Conservation (phyloP, 2,113 vertebrate genomes). For the Pituophis catenifer region DNA sequence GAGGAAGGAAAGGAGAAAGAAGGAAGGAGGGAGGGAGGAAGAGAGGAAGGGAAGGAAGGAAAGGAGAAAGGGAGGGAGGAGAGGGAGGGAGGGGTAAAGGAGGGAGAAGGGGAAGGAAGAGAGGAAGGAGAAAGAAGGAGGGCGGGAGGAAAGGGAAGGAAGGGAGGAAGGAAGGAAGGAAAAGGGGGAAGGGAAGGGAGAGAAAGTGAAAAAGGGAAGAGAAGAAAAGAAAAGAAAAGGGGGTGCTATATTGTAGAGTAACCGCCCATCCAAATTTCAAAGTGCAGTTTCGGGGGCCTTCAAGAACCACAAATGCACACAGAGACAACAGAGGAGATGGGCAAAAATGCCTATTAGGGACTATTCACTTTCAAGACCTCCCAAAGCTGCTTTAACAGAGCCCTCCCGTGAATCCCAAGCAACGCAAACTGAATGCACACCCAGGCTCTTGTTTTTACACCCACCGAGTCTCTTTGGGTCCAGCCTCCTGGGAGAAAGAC, state of each 20-base stretch:
- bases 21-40: no score
- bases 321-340: background rate
- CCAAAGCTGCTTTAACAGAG: background rate
- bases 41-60: rapidly evolving
- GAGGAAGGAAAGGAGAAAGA: background rate
- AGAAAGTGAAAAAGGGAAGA: no score
- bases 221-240: background rate
- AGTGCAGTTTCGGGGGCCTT: background rate
- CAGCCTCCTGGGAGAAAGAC: background rate
- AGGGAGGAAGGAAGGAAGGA: rapidly evolving
- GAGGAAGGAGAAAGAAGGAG: background rate
- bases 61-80: no score
- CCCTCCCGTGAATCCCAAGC: background rate
- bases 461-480: no score
- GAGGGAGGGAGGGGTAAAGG: rapidly evolving
- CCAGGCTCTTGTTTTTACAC: constrained; percentile 21
- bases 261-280: background rate
- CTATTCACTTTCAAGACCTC: background rate
- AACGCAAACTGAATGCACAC: background rate
- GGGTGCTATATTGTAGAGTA: background rate
- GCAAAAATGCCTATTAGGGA: background rate
- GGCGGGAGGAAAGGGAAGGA: no score
- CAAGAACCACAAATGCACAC: background rate
- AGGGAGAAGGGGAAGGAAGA: background rate
- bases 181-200: background rate